Base-by-base conservation (phyloP, 2,797 vertebrate genomes). In the Epinephelus coioides region DNA sequence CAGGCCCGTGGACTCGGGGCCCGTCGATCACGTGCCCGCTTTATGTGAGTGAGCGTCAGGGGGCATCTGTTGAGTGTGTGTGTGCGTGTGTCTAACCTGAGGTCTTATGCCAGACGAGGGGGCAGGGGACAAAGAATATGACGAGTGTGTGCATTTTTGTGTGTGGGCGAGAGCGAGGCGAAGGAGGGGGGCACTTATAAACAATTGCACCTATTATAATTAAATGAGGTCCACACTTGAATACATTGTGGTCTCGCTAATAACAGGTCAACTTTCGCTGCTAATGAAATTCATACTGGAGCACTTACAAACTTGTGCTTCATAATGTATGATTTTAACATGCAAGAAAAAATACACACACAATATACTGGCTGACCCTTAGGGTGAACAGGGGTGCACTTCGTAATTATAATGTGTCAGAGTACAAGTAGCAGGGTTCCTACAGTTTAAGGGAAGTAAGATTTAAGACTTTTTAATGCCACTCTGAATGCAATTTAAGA, bases 21-120 rank as follows among this genome's bases (percentile, higher is more conserved):
- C 27, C 76, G 79, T 59, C 50, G 53, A 78, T 93, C 91, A 90
- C 87, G 87, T 94, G 92, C 91, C 90, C 91, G 71, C 86, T 88
- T 91, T 89, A 89, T 91, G 74, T 83, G 84, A 90, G 75, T 87
- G 73, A 86, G 89, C 85, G 77, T 89, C 88, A 92, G 88, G 89
- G 92, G 91, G 93, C 93, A 94, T 93, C 93, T 94, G 94, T 55
- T 87, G 73, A 63, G 46, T 79, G 81, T 75, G 73, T 75, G 65
- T 81, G 69, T 68, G 71, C 25, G 50, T 66, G 87, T 84, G 79
- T 88, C 82, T 86, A 90, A 91, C 90, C 90, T 90, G 86, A 88
- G 86, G 79, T 85, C 81, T 90, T 84, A 86, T 89, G 86, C 85
- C 91, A 92, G 83, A 91, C 79, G 6, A 83, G 62, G 76, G 72